Evolutionary conservation across 2,113 vertebrate genomes (phyloP).

Genomic region (Delphinus delphis): DNA sequence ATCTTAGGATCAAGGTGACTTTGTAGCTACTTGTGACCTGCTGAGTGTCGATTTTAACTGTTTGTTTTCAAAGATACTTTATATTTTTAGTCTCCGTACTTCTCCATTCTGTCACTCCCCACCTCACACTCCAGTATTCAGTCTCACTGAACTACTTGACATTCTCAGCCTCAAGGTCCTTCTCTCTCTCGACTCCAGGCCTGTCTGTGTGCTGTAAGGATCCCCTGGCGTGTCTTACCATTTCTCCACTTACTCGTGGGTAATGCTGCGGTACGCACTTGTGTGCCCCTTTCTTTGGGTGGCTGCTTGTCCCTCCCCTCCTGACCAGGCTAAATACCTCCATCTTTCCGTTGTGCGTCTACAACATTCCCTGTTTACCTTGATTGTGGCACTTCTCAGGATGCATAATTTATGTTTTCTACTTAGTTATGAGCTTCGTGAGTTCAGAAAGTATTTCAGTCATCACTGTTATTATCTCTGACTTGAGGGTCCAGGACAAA

Average conservation of each 20-base stretch:
- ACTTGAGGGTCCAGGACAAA: background rate
- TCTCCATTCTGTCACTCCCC: background rate
- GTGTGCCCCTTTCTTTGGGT: background rate
- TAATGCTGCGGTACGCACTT: background rate
- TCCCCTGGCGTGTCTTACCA: background rate
- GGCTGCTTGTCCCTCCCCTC: background rate
- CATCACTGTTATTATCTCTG: background rate
- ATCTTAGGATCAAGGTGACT: background rate
- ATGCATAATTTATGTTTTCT: background rate
- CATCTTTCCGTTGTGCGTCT: background rate
- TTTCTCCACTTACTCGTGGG: rapidly evolving
- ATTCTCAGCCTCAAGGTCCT: background rate
- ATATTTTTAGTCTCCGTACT: background rate
- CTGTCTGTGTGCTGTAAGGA: rapidly evolving
- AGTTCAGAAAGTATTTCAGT: background rate
- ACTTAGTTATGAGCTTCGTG: background rate
- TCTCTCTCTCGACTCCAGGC: background rate
- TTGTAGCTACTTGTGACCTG: background rate
- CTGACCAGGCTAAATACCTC: background rate
- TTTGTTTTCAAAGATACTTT: background rate
- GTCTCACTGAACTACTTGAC: background rate
- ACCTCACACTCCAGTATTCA: background rate
- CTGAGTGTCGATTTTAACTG: background rate
- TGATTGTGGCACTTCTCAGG: background rate
- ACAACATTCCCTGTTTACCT: background rate